Conservation (phyloP, 64 coral and sea anemone genomes). For the Platygyra sinensis region DNA sequence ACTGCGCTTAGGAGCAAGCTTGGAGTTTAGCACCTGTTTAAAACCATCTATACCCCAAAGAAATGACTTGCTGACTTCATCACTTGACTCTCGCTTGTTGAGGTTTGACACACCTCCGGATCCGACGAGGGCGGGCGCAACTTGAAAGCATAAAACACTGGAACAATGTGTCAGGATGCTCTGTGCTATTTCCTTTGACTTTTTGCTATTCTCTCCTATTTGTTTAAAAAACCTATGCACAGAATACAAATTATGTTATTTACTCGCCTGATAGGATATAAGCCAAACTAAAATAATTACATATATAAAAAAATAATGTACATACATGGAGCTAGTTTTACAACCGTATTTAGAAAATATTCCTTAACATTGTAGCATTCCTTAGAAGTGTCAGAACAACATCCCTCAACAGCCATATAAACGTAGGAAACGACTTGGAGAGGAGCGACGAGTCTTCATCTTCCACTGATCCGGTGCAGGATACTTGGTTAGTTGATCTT, state of each 20-base stretch:
- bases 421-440: not conserved
- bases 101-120: not conserved
- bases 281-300: too few relatives aligned
- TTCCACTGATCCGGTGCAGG: not conserved
- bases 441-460: not conserved
- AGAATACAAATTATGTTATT: not conserved
- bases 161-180: not conserved
- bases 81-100: not conserved
- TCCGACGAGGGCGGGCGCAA: not conserved
- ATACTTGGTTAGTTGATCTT: not conserved
- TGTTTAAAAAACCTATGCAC: not conserved
- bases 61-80: not conserved
- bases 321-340: too few relatives aligned
- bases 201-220: not conserved
- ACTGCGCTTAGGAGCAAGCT: not conserved
- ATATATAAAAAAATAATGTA: too few relatives aligned
- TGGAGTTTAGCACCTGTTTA: not conserved
- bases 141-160: not conserved
- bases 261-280: too few relatives aligned
- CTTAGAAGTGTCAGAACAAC: not conserved
- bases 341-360: not conserved
- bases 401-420: constrained; percentile 19
- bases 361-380: not conserved
- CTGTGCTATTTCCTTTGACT: not conserved
- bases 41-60: not conserved